Evolutionary conservation across 2,888 invertebrate genomes (phyloP), one percentile per base, ranked within the genome.

Genomic region (Ditula angustiorana): DNA sequence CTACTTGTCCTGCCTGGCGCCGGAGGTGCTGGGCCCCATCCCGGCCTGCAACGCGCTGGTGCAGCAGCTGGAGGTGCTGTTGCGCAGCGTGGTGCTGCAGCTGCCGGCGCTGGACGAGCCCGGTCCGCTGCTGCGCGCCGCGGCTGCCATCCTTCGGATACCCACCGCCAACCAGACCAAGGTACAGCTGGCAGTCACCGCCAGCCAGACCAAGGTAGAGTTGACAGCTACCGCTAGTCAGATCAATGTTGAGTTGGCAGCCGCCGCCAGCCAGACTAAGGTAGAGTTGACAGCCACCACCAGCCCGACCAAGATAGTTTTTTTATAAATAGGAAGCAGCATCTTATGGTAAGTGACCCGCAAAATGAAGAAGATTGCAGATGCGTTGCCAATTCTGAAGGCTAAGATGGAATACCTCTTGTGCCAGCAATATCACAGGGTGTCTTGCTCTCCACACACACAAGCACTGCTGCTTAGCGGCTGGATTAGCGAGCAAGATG

Each of bases 1-100:
- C 82, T 99, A 99, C 90, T 94, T 99, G 79, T 98, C 98, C 79
- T 98, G 97, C 86, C 93, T 99, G 61, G 97, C 98, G 7, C 95
- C 98, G 70, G 97, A 98, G 77, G 95, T 96, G 16, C 92, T 96
- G 56, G 95, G 95, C 2, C 95, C 95, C 41, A 94, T 95, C 1
- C 92, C 95, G 41, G 95, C 95, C 0, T 94, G 96, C 62, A 95
- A 95, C 41, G 95, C 96, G 37, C 95, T 99, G 4, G 94, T 99
- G 71, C 94, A 96, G 67, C 97, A 97, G 80, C 94, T 99, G 81
- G 99, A 99, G 78, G 94, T 95, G 37, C 94, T 99, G 76, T 96
- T 98, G 80, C 95, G 99, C 21, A 94, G 96, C 75, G 93, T 97
- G 0, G 94, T 95, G 65, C 93, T 97, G 67, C 92, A 95, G 66